Evolutionary conservation across 2,888 invertebrate genomes (phyloP), one percentile per base, ranked within the genome.

Genomic region (Endomychus coccineus): DNA sequence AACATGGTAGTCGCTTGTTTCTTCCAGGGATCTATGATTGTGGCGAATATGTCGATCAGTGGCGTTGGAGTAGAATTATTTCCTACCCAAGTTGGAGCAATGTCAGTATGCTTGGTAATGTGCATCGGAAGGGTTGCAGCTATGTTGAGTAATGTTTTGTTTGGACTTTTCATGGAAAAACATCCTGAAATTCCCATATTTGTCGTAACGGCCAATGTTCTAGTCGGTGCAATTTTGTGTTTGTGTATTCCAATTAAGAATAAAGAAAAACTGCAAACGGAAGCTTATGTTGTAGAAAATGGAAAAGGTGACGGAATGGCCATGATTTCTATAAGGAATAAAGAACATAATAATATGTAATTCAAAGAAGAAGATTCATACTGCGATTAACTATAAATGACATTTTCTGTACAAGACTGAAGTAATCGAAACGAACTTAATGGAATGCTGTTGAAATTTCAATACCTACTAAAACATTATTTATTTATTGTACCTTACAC

Each of bases 61-160:
- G 58, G 61, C 36, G 55, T 64, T 7, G 56, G 53, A 4, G 61
- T 65, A 11, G 62, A 63, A 34, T 42, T 63, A 12, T 66, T 64
- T 46, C 67, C 67, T 1, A 65, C 64, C 2, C 46, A 42, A 4
- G 55, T 65, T 2, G 77, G 76, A 50, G 80, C 75, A 1, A 68
- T 79, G 23, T 78, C 78, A 0, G 71, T 80, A 0, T 80, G 78
- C 45, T 69, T 78, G 61, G 73, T 74, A 11, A 74, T 78, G 24
- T 75, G 75, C 62, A 71, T 75, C 55, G 81, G 81, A 2, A 67
- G 80, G 37, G 61, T 77, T 1, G 80, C 80, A 1, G 80, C 80
- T 1, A 75, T 80, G 39, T 67, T 70, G 1, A 77, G 79, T 36
- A 81, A 80, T 61, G 48, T 78, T 4, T 70, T 77, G 0, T 77